Conservation (phyloP, 2,797 vertebrate species). For the Syngnathus acus region DNA sequence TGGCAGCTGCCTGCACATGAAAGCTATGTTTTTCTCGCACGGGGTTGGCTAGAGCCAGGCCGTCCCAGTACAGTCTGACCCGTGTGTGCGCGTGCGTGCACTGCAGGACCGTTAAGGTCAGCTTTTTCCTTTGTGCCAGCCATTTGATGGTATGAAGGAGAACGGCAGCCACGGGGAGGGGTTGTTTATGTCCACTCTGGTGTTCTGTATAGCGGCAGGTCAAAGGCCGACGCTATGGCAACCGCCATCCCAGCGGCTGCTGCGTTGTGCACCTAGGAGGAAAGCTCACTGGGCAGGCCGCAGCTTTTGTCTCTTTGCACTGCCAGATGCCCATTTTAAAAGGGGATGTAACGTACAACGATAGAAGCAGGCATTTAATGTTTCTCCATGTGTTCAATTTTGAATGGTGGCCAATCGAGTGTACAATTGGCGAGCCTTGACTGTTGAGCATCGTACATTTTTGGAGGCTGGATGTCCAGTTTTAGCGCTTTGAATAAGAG, state of each 20-base stretch:
- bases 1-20: slow-evolving; percentile 37
- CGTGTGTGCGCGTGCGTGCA: slow-evolving; percentile 7
- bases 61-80: slow-evolving; percentile 10
- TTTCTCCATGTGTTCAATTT: neutral
- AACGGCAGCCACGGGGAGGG: slow-evolving; percentile 20
- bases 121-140: slow-evolving; percentile 55
- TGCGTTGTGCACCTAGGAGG: slow-evolving; percentile 8
- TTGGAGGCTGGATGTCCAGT: neutral
- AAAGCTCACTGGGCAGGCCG: slow-evolving; percentile 23
- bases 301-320: slow-evolving; percentile 19
- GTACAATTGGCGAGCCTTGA: neutral
- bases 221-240: slow-evolving; percentile 46
- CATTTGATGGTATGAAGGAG: slow-evolving; percentile 31
- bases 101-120: slow-evolving; percentile 46
- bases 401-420: neutral
- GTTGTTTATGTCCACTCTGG: slow-evolving; percentile 31
- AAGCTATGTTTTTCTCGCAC: slow-evolving; percentile 20
- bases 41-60: slow-evolving; percentile 16
- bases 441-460: neutral
- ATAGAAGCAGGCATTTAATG: neutral
- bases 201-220: slow-evolving; percentile 23
- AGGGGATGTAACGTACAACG: neutral
- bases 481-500: neutral
- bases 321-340: slow-evolving; percentile 5
- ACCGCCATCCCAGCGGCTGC: slow-evolving; percentile 33